phyloP scores from a whole-genome alignment of 2,113 vertebrate genomes.

The Eidolon helvum region DNA sequence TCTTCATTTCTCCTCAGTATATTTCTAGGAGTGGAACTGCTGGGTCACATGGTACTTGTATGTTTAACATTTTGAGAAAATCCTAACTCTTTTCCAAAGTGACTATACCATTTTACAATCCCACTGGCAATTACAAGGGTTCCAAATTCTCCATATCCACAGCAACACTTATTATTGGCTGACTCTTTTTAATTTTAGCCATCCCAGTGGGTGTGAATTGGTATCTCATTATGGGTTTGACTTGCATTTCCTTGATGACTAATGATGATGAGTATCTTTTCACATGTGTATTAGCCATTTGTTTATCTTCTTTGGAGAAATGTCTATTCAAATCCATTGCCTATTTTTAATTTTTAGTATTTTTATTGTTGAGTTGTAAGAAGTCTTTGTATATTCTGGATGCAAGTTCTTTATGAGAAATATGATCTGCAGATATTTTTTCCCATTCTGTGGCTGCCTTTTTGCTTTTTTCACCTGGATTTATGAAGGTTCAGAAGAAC shows the following conservation, averaged over 20 bases:
- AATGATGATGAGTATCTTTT: neutral
- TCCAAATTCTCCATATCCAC: neutral
- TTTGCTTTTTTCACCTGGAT: neutral
- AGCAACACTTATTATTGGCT: neutral
- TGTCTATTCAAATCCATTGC: neutral
- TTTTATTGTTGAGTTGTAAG: neutral
- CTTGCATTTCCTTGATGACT: neutral
- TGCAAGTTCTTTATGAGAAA: neutral
- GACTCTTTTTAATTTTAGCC: neutral
- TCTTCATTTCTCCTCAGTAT: neutral
- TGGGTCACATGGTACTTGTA: neutral
- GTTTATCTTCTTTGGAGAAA: neutral
- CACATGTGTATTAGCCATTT: neutral
- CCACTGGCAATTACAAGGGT: neutral
- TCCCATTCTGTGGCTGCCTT: neutral
- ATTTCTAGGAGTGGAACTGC: neutral
- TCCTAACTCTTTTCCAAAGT: neutral
- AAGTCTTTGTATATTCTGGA: neutral
- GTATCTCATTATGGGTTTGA: neutral
- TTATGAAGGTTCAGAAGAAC: neutral
- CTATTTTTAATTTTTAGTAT: neutral
- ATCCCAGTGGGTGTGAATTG: neutral
- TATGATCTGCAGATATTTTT: neutral
- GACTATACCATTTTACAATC: neutral
- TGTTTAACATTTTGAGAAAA: neutral